Evolutionary conservation across 2,113 vertebrate genomes (phyloP), one percentile per base, ranked within the genome.

Genomic region (Suncus etruscus): DNA sequence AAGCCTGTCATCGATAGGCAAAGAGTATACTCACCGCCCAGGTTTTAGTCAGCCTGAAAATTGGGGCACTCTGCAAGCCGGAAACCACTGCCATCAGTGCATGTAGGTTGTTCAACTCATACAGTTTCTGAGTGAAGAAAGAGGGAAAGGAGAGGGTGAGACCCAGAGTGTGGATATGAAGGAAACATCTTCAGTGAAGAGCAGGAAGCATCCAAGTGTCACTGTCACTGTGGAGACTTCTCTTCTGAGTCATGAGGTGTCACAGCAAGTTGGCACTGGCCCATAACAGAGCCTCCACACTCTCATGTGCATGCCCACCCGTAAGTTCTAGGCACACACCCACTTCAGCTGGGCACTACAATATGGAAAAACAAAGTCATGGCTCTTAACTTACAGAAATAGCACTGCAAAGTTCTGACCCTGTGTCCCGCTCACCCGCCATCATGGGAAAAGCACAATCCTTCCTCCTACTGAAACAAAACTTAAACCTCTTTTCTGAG

Each of bases 1-100:
- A 65, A 92, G 80, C 25, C 22, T 86, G 77, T 80, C 61, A 74
- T 76, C 83, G 81, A 48, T 45, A 50, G 39, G 22, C 6, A 39
- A 85, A 89, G 39, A 61, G 92, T 92, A 98, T 92, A 99, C 99
- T 99, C 94, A 99, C 99, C 97, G 99, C 99, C 99, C 99, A 99
- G 0, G 99, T 99, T 98, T 99, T 99, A 83, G 98, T 98, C 75
- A 99, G 98, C 95, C 99, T 98, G 98, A 99, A 99, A 97, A 99
- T 99, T 0, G 99, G 99, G 82, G 99, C 99, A 66, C 99, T 99
- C 96, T 99, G 99, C 75, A 99, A 96, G 32, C 98, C 99, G 0
- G 99, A 99, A 83, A 99, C 98, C 95, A 99, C 99, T 12, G 99
- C 98, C 99, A 99, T 99, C 63, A 99, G 98, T 0, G 99, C 99